Conservation (phyloP, 2,113 vertebrate genomes). For the Manacus vitellinus region DNA sequence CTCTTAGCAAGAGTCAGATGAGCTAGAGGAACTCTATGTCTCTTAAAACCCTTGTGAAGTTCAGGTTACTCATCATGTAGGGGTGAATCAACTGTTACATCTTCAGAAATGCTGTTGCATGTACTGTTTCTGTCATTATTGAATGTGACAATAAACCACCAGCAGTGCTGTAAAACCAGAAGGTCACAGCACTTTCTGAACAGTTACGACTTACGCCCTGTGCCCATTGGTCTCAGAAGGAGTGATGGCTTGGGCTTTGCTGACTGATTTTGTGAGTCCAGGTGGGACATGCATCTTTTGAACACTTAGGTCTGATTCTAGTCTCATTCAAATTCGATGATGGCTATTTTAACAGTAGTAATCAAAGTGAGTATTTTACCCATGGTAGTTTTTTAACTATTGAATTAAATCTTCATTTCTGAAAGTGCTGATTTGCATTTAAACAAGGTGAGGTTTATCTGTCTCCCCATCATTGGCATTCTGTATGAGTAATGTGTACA, state of each 20-base stretch:
- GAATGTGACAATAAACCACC: not conserved
- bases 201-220: not conserved
- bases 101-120: not conserved
- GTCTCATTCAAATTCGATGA: not conserved
- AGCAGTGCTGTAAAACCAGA: not conserved
- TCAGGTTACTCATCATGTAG: not conserved
- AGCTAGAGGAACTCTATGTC: not conserved
- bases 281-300: not conserved
- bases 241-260: not conserved
- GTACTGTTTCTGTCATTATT: not conserved
- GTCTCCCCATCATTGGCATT: not conserved
- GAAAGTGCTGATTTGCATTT: not conserved
- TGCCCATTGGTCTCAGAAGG: not conserved
- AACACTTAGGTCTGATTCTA: not conserved
- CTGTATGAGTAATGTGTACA: slow-evolving; percentile 9
- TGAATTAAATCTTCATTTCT: not conserved
- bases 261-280: not conserved
- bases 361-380: not conserved
- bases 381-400: not conserved
- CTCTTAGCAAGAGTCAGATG: not conserved
- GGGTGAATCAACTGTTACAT: not conserved
- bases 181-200: not conserved
- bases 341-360: not conserved
- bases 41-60: not conserved
- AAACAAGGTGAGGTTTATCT: slow-evolving; percentile 19